Percentiles rank a stretch among this genome's conserved stretches.
phyloP scores from a whole-genome alignment of 2,797 vertebrate species.

The Heterohyrax brucei region DNA sequence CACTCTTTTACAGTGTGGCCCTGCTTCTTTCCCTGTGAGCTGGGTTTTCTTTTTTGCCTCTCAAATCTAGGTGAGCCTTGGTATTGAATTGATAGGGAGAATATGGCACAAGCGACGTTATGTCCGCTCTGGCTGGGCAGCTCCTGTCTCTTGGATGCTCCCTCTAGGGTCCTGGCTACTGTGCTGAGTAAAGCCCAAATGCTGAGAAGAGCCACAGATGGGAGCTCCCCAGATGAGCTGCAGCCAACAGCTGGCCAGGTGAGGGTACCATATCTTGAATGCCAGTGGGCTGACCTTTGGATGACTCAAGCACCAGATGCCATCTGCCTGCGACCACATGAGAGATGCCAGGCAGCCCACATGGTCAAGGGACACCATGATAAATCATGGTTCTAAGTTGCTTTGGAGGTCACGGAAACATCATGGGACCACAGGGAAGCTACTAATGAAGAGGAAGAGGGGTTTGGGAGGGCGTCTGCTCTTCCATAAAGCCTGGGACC shows the following conservation, averaged over 20 bases:
- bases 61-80: not conserved
- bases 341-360: not conserved
- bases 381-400: not conserved
- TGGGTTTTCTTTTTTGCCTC: not conserved
- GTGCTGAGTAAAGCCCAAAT: not conserved
- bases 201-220: accelerated
- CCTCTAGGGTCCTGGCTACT: not conserved
- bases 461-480: not conserved
- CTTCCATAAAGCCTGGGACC: not conserved
- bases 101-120: not conserved
- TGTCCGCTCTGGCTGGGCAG: not conserved
- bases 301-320: not conserved
- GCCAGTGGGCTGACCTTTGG: not conserved
- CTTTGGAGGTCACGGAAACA: not conserved
- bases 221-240: not conserved
- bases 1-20: not conserved
- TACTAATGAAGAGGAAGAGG: not conserved
- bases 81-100: not conserved
- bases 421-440: not conserved
- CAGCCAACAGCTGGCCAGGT: not conserved
- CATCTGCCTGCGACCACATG: not conserved
- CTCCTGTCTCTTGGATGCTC: not conserved
- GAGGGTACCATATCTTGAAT: not conserved
- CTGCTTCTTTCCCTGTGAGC: not conserved
- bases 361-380: not conserved